Conservation (phyloP, 2,797 vertebrate species). For the Gastrophryne carolinensis region DNA sequence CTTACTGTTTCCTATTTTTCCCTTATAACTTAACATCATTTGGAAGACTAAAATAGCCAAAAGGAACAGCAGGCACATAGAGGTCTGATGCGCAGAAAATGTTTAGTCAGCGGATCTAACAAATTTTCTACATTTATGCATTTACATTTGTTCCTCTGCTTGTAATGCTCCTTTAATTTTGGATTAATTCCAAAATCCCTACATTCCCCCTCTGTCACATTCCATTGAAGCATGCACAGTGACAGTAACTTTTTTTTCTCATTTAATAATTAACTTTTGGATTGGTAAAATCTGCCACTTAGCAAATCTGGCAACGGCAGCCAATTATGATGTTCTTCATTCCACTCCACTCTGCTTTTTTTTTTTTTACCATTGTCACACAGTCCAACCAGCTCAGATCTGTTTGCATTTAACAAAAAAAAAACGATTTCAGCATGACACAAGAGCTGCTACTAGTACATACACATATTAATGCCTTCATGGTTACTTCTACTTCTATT, state of each 20-base stretch:
- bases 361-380: not conserved
- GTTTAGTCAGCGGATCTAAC: conserved; percentile 11
- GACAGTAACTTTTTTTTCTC: not conserved
- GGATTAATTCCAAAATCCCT: conserved; percentile 2
- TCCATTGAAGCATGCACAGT: conserved; percentile 1
- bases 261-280: not conserved
- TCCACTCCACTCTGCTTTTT: not conserved
- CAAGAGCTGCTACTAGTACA: not conserved
- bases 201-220: not conserved
- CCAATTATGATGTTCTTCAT: not conserved
- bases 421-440: not conserved
- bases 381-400: not conserved
- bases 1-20: not conserved
- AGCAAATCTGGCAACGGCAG: not conserved
- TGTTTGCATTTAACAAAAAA: not conserved
- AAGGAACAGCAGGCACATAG: conserved; percentile 1
- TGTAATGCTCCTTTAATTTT: conserved; percentile 18
- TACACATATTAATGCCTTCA: not conserved
- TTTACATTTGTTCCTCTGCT: not conserved
- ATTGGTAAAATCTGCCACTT: not conserved
- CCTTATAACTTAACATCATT: no score
- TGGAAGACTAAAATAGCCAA: not conserved
- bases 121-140: not conserved
- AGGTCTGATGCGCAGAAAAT: conserved; percentile 6
- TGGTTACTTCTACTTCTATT: not conserved